Evolutionary conservation across 2,888 invertebrate species (phyloP).

Genomic region (Aspidapion aeneum): DNA sequence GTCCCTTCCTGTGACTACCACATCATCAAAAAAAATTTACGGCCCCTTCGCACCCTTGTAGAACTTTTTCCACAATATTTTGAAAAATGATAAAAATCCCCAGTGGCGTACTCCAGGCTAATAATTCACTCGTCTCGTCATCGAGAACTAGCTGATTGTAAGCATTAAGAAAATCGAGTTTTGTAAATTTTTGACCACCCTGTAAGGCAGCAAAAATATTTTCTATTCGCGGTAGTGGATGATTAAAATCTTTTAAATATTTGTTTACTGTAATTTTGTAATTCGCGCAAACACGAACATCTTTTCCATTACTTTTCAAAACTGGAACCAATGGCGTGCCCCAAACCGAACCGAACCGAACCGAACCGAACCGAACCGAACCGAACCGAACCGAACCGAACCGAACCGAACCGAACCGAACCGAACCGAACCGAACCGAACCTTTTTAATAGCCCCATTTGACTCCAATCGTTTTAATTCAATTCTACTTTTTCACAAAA

Average conservation of each 20-base stretch:
- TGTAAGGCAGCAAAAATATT: conserved; percentile 10
- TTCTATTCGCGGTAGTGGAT: conserved; percentile 9
- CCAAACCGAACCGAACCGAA: conserved; percentile 8
- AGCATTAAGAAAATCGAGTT: too few relatives aligned
- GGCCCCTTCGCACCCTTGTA: too few relatives aligned
- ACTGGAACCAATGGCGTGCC: conserved; percentile 10
- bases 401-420: too few relatives aligned
- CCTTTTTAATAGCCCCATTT: neutral
- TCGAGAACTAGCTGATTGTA: too few relatives aligned
- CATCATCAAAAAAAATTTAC: too few relatives aligned
- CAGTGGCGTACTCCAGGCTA: neutral
- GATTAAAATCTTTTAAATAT: conserved; percentile 15
- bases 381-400: too few relatives aligned
- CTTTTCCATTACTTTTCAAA: conserved; percentile 16
- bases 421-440: too few relatives aligned
- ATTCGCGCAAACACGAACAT: conserved; percentile 24
- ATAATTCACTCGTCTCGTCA: too few relatives aligned
- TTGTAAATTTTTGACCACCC: too few relatives aligned
- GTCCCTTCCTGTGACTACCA: too few relatives aligned
- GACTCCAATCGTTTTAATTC: conserved; percentile 1
- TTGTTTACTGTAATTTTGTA: conserved; percentile 33
- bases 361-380: too few relatives aligned
- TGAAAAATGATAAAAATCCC: neutral
- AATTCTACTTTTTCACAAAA: conserved; percentile 3
- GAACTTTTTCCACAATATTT: too few relatives aligned